A percentile compares a stretch with the other conserved stretches of the same genome.
These are phyloP conservation scores for Cyprinodon brontotheroides DNA, from an alignment of 2,113 vertebrate species.

Conservation along the genomic window DNA sequence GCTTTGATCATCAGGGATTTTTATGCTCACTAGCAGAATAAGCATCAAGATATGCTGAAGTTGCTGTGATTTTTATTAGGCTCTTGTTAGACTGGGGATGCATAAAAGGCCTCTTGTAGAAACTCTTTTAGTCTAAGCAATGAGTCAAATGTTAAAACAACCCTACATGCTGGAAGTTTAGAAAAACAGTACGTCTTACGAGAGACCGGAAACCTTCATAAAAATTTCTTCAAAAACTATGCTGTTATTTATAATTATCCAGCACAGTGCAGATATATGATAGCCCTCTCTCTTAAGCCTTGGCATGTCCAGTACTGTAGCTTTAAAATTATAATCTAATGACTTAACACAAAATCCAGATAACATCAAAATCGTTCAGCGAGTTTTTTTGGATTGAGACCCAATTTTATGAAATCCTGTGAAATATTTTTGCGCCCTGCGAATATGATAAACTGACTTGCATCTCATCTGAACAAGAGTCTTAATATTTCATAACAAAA, in stretches of 20 bases:
- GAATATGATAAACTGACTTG: background rate
- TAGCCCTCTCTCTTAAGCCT: background rate
- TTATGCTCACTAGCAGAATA: conserved; percentile 34
- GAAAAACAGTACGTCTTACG: background rate
- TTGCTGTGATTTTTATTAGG: conserved; percentile 45
- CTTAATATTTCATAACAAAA: background rate
- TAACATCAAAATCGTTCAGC: conserved; percentile 10
- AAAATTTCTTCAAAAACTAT: background rate
- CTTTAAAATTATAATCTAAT: conserved; percentile 17
- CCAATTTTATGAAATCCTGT: background rate
- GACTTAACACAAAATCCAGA: conserved; percentile 21
- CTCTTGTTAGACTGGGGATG: conserved; percentile 29
- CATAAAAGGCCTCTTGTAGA: conserved; percentile 17
- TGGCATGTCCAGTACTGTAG: conserved; percentile 1
- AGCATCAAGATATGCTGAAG: conserved; percentile 49
- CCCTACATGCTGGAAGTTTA: background rate
- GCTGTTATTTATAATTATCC: background rate
- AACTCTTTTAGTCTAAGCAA: conserved; percentile 33
- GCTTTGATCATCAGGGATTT: conserved; percentile 52
- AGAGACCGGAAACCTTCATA: background rate
- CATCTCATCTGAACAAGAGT: background rate
- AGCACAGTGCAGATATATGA: background rate
- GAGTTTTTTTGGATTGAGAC: background rate
- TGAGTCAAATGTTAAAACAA: conserved; percentile 27
- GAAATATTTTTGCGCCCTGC: background rate